Evolutionary conservation across 1,140 invertebrate genomes (phyloP).

Genomic region (Mamestra configurata): DNA sequence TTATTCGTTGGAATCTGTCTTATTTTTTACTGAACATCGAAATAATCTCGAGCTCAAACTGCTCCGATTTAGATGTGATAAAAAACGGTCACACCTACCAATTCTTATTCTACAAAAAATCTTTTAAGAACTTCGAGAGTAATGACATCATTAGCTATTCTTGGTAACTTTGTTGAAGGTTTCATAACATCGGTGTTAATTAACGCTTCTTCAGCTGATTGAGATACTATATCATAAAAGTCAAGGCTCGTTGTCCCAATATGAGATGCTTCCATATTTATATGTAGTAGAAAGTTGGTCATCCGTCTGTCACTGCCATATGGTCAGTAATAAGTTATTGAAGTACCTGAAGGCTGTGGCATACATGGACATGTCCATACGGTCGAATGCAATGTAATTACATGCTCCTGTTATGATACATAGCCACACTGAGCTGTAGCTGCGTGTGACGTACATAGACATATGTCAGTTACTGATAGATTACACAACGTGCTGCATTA

Average conservation of each 20-base stretch:
- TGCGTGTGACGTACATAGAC: slow-evolving; percentile 24
- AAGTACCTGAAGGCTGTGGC: slow-evolving; percentile 37
- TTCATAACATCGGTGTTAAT: not conserved
- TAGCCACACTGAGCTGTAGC: slow-evolving; percentile 25
- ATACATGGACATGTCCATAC: slow-evolving; percentile 32
- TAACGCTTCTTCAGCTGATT: not conserved
- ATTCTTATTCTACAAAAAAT: not conserved
- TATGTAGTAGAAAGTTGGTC: slow-evolving; percentile 55
- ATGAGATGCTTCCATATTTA: slow-evolving; percentile 27
- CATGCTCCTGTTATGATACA: slow-evolving; percentile 35
- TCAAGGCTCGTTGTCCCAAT: slow-evolving; percentile 8
- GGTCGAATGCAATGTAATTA: slow-evolving; percentile 36
- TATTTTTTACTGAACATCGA: slow-evolving; percentile 13
- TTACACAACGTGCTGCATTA: slow-evolving; percentile 8
- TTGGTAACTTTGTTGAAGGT: not conserved
- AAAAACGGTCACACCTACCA: not conserved
- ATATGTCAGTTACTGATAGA: slow-evolving; percentile 36
- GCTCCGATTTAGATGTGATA: not conserved
- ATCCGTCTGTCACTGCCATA: slow-evolving; percentile 52
- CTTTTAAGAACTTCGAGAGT: not conserved
- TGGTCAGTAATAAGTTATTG: slow-evolving; percentile 53
- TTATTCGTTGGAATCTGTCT: slow-evolving; percentile 3
- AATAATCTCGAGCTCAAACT: not conserved
- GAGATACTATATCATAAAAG: slow-evolving; percentile 30
- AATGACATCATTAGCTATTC: slow-evolving; percentile 6